Evolutionary conservation across 1,140 invertebrate species (phyloP).

Genomic region (Aphaenogaster ashmeadi): DNA sequence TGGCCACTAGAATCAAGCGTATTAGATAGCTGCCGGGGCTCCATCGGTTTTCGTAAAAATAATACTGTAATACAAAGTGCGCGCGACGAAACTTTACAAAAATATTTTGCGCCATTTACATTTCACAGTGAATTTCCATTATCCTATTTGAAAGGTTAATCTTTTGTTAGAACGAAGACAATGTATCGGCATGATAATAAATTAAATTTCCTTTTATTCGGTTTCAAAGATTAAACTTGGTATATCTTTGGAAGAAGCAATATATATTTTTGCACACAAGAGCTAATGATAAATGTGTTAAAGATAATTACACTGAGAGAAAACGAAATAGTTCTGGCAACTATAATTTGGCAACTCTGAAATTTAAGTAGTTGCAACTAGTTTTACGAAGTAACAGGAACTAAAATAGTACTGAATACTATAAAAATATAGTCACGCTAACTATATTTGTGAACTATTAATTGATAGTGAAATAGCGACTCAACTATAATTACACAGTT

Average conservation of each 20-base stretch:
- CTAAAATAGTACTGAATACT: no score
- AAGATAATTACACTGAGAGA: background rate
- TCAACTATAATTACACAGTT: no score
- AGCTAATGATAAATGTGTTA: background rate
- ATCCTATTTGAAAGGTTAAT: background rate
- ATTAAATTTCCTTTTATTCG: background rate
- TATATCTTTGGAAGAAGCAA: background rate
- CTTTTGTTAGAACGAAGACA: background rate
- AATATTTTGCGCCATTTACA: background rate
- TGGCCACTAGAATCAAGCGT: conserved; percentile 65
- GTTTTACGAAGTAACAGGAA: no score
- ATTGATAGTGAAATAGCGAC: no score
- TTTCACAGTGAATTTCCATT: background rate
- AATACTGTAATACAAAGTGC: background rate
- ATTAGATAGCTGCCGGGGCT: conserved; percentile 6
- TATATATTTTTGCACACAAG: background rate
- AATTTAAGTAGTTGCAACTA: no score
- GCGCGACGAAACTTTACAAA: background rate
- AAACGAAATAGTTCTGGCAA: no score
- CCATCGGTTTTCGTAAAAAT: background rate
- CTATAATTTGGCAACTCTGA: no score
- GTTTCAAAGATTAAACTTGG: background rate
- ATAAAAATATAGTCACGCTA: no score
- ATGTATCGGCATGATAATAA: background rate
- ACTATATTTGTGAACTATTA: no score